phyloP scores from a whole-genome alignment of 2,113 vertebrate species.

The Pagrus major region DNA sequence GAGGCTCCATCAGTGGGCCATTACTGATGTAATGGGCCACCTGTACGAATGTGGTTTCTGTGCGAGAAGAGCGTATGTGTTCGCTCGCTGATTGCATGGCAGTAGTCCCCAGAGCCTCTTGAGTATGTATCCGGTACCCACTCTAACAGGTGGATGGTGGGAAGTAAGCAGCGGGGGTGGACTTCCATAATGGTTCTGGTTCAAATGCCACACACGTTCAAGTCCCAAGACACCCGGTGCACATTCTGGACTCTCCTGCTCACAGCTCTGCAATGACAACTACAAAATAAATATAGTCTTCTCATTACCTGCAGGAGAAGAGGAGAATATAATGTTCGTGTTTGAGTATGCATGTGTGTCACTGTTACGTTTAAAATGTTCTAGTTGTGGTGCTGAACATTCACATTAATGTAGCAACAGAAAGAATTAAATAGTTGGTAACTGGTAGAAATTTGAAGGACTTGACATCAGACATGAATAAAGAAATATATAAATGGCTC shows the following conservation, averaged over 20 bases:
- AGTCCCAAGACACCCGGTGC: conserved; percentile 18
- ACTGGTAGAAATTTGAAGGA: no score
- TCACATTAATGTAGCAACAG: no score
- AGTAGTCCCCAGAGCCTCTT: conserved; percentile 39
- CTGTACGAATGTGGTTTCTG: conserved; percentile 56
- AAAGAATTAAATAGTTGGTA: no score
- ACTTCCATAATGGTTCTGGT: conserved; percentile 42
- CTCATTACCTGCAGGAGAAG: neutral
- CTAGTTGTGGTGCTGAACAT: no score
- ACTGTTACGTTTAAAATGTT: no score
- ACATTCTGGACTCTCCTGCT: conserved; percentile 9
- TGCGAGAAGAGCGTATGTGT: conserved; percentile 31
- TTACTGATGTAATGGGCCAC: conserved; percentile 67
- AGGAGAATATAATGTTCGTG: neutral
- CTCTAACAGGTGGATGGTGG: conserved; percentile 57
- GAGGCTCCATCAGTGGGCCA: conserved; percentile 56
- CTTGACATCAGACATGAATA: no score
- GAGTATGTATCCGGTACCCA: conserved; percentile 34
- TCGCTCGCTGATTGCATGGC: conserved; percentile 37
- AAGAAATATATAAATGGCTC: no score
- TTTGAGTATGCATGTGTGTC: neutral
- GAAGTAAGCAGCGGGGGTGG: conserved; percentile 30
- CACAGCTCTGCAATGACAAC: neutral
- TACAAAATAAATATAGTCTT: neutral
- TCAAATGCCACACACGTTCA: conserved; percentile 46